Base-by-base conservation (phyloP, 2,888 invertebrate species). In the Nysson spinosus region DNA sequence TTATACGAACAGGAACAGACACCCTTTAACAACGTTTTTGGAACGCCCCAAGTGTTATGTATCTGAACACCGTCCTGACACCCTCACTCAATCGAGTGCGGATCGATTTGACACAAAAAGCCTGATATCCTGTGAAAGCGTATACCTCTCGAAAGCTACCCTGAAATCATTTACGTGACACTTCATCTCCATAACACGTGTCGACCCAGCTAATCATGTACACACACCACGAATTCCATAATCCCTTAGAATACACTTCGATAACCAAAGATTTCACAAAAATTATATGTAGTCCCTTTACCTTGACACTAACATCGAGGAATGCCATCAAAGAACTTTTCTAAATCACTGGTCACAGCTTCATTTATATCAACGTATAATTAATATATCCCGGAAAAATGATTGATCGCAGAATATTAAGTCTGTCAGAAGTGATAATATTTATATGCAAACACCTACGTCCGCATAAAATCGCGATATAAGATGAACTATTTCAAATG, bases 31-130 rank as follows among this genome's bases (percentile, higher is more conserved):
- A 74, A 61, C 49, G 55, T 68, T 69, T 61, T 69, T 61, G 69
- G 42, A 63, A 74, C 72, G 73, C 72, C 73, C 73, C 72, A 54
- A 76, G 73, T 69, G 63, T 74, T 72, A 74, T 60, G 60, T 64
- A 63, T 54, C 52, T 57, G 70, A 54, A 57, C 62, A 62, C 50
- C 56, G 51, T 49, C 69, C 56, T 72, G 65, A 76, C 76, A 73
- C 69, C 66, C 77, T 76, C 73, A 47, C 66, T 66, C 61, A 44
- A 76, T 75, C 74, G 77, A 64, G 77, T 69, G 73, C 63, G 60
- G 77, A 76, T 75, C 77, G 77, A 76, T 76, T 76, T 69, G 77
- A 75, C 75, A 77, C 61, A 73, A 76, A 76, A 76, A 77, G 66
- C 69, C 47, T 46, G 77, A 69, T 76, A 66, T 64, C 50, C 69